Evolutionary conservation across 2,888 invertebrate genomes (phyloP), one percentile per base, ranked within the genome.

Genomic region (Torymus auratus): DNA sequence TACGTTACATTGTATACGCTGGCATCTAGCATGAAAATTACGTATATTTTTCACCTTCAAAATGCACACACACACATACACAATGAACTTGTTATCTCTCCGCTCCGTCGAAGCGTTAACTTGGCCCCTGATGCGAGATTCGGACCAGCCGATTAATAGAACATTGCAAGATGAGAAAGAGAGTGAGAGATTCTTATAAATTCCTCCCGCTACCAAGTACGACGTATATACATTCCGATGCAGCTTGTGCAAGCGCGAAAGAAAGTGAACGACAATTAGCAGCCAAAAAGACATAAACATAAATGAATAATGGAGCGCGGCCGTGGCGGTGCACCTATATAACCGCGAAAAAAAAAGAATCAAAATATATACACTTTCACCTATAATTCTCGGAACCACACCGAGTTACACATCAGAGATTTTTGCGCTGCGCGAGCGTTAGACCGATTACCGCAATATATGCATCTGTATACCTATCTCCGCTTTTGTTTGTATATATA

Each of bases 71-170:
- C 69, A 72, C 64, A 61, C 14, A 5, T 4, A n/a, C 15, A n/a
- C n/a, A 53, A 41, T 28, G 61, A 67, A 55, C 11, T 53, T 17
- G 17, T 67, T 75, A 70, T 80, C 65, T 80, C 17, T 67, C 41
- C 80, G 75, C 80, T 75, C 58, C 80, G 53, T 1, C 28, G 70
- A 71, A 75, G 75, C 80, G 71, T 80, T 70, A 80, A 75, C 69
- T 55, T 80, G 80, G 69, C 80, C 75, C 75, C 60, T 15, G 14
- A 17, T 15, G 14, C 14, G 58, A 78, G 69, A 75, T 80, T 80
- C 14, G 28, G 60, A 60, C 41, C 64, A 70, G 64, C 67, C 65
- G 75, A 75, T 80, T 80, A 80, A 75, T 75, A 23, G 55, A 69
- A 69, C 68, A 70, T 80, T 61, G 60, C 60, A 53, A 14, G 60